Conservation (phyloP, 1,140 invertebrate genomes). For the Holcopasites calliopsidis region DNA sequence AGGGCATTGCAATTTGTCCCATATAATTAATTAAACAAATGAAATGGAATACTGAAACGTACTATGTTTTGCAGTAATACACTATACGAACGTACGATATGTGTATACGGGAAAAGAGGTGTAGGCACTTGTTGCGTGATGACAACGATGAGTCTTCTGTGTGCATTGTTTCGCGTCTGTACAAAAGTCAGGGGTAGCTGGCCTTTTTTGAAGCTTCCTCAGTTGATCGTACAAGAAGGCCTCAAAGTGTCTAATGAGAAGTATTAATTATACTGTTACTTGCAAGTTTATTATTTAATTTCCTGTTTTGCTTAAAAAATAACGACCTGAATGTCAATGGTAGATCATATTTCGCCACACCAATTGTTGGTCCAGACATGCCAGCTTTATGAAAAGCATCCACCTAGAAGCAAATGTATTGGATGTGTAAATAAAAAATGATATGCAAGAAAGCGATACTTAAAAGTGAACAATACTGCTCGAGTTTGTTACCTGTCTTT, state of each 20-base stretch:
- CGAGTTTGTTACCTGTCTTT: conserved; percentile 82
- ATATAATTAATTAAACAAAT: neutral
- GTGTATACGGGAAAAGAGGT: conserved; percentile 87
- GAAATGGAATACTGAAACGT: conserved; percentile 29
- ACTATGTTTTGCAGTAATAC: neutral
- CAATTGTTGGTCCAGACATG: conserved; percentile 74
- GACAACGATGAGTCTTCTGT: conserved; percentile 91
- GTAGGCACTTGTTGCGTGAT: conserved; percentile 94
- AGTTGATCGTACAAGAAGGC: conserved; percentile 94
- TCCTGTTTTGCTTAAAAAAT: neutral
- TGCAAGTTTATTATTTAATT: neutral
- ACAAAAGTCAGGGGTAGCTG: conserved; percentile 81
- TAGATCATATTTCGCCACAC: conserved; percentile 76
- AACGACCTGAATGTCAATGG: conserved; percentile 75
- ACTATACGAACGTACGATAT: conserved; percentile 71
- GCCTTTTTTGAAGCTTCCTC: conserved; percentile 86
- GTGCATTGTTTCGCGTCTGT: conserved; percentile 85
- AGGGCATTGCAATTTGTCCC: too few relatives aligned
- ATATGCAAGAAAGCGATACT: neutral
- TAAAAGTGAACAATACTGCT: too few relatives aligned
- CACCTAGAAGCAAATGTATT: conserved; percentile 64
- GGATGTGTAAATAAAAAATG: neutral
- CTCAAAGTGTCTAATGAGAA: conserved; percentile 89
- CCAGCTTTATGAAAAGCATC: conserved; percentile 77
- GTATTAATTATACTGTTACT: conserved; percentile 8